A percentile compares a stretch with the other conserved stretches of the same genome.
phyloP scores from a whole-genome alignment of 2,797 vertebrate species.

The Brachyalestes nurse region DNA sequence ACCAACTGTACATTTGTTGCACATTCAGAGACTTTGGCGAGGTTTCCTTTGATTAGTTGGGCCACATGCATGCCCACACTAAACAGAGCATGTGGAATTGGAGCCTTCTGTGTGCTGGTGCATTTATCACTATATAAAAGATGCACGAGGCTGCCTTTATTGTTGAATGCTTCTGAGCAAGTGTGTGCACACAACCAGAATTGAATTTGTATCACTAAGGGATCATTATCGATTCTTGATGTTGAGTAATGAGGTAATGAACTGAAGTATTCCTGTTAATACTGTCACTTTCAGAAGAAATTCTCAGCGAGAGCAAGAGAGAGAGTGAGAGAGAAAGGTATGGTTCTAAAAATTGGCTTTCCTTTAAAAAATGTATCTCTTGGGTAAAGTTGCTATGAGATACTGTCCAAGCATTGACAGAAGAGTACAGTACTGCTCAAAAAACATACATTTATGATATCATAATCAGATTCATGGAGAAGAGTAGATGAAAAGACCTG shows the following conservation, averaged over 20 bases:
- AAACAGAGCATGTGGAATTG: not conserved
- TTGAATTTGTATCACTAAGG: not conserved
- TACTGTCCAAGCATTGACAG: too few species aligned
- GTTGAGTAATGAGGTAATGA: not conserved
- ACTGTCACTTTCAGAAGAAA: too few species aligned
- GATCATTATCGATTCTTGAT: not conserved
- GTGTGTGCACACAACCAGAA: not conserved
- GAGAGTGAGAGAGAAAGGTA: too few species aligned
- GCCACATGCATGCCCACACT: not conserved
- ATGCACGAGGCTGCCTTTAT: not conserved
- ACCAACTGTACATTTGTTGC: not conserved
- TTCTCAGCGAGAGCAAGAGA: too few species aligned
- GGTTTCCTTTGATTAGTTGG: not conserved
- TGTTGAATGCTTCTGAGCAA: not conserved
- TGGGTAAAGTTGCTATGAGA: too few species aligned
- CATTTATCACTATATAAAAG: not conserved
- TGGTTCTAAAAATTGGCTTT: too few species aligned
- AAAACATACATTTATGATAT: too few species aligned
- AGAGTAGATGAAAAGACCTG: too few species aligned
- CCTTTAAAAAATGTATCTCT: too few species aligned
- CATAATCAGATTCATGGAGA: too few species aligned
- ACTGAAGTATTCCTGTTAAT: too few species aligned
- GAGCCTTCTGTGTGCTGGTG: not conserved
- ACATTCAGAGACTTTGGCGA: not conserved
- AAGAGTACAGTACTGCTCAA: too few species aligned